Evolutionary conservation across 1,140 invertebrate species (phyloP), one percentile per base, ranked within the genome.

Genomic region (Atta cephalotes): DNA sequence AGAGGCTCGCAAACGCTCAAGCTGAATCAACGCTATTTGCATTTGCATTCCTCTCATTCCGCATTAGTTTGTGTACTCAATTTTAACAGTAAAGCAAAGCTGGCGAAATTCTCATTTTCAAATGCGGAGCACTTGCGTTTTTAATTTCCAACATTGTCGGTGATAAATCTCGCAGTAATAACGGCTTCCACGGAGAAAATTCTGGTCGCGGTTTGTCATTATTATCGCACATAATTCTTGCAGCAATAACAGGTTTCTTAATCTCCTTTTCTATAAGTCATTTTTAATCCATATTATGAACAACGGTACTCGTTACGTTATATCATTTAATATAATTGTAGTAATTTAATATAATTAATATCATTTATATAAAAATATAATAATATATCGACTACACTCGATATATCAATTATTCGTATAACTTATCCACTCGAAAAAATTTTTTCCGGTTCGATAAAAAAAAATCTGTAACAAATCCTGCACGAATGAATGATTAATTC

Each of bases 1-100:
- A 74, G 66, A 53, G 21, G 53, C 45, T 60, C 6, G 18, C 65
- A 28, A 78, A 78, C 39, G 28, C 28, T 4, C 39, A 21, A 60
- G 31, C 56, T 62, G 68, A 74, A 82, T 82, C 68, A 60, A 82
- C 56, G 39, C 25, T 82, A 82, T 82, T 82, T 82, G 68, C 80
- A 82, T 82, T 74, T 72, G 68, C 53, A 74, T 82, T 82, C 39
- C 68, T 74, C 80, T 72, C 35, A 18, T 82, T 62, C 35, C 39
- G 68, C 80, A 74, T 82, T 82, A 82, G 80, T 74, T 62, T 68
- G 79, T 71, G 39, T 65, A 65, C 35, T 81, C 66, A 72, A 62
- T 82, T 74, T 82, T 82, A 60, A n/a, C 35, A 66, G 25, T 18
- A 62, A 74, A 74, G 35, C 65, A 49, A 74, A 74, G 35, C 65